phyloP scores from a whole-genome alignment of 2,797 vertebrate genomes.

The Podarcis lilfordi region DNA sequence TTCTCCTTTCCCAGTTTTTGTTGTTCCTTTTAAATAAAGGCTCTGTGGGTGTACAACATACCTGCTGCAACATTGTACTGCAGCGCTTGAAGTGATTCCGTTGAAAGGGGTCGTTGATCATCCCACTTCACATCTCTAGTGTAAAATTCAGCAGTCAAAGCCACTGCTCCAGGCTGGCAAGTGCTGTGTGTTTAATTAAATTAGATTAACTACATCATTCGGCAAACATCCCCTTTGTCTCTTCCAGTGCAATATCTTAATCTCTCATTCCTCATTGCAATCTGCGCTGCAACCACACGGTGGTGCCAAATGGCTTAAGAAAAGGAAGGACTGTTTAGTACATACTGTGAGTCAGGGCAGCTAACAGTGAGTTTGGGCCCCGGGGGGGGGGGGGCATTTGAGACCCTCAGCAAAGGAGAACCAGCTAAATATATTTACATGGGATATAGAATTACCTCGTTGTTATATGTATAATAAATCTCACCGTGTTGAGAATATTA shows the following conservation, averaged over 20 bases:
- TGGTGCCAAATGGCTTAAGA: conserved; percentile 67
- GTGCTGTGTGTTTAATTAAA: neutral
- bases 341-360: neutral
- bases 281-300: conserved; percentile 64
- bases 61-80: neutral
- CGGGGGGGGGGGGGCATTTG: too few species aligned
- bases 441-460: too few species aligned
- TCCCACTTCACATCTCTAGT: neutral
- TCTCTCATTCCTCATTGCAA: conserved; percentile 28
- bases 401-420: too few species aligned
- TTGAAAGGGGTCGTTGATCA: neutral
- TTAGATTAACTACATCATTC: neutral
- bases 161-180: neutral
- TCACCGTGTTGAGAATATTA: too few species aligned
- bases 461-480: too few species aligned
- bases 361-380: too few species aligned
- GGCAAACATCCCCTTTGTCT: neutral
- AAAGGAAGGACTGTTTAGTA: neutral
- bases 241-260: accelerated
- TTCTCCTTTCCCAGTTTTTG: neutral
- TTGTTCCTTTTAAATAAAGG: neutral
- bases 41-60: too few species aligned
- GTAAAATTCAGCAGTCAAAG: neutral
- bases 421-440: too few species aligned
- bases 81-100: neutral